These are phyloP conservation scores for Cotesia glomerata DNA, from an alignment of 1,140 invertebrate species.

Conservation along the genomic window DNA sequence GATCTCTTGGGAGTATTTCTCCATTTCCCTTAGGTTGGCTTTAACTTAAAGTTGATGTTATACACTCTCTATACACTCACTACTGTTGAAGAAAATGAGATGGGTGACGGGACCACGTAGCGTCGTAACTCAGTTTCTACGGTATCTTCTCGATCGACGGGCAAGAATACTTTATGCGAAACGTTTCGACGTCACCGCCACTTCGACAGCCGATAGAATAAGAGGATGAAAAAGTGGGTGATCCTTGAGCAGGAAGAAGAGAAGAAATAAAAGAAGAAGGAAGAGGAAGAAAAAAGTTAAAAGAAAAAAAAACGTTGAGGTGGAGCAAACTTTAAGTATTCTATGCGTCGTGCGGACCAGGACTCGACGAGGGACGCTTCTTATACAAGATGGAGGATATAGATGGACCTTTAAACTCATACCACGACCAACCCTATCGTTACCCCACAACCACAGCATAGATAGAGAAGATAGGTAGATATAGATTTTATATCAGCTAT, in stretches of 20 bases:
- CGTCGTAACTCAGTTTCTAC: constrained; percentile 51
- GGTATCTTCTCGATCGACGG: constrained; percentile 39
- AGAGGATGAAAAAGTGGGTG: constrained; percentile 8
- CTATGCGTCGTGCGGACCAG: constrained; percentile 49
- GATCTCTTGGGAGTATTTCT: constrained; percentile 13
- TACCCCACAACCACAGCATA: too few relatives aligned
- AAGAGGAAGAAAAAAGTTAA: too few relatives aligned
- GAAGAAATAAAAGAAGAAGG: constrained; percentile 3
- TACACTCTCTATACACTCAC: constrained; percentile 8
- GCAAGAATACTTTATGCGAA: constrained; percentile 60
- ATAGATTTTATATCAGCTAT: too few relatives aligned
- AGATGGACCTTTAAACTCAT: too few relatives aligned
- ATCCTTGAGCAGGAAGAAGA: constrained; percentile 10
- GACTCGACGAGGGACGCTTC: constrained; percentile 16
- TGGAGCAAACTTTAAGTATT: constrained; percentile 55
- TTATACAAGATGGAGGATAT: too few relatives aligned
- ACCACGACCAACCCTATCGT: too few relatives aligned
- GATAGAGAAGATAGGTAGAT: too few relatives aligned
- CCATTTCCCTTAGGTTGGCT: neutral
- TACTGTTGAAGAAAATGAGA: constrained; percentile 23
- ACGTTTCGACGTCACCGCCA: constrained; percentile 47
- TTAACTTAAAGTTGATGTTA: neutral
- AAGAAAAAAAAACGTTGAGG: neutral
- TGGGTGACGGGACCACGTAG: constrained; percentile 39
- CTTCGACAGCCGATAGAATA: constrained; percentile 26